Conservation (phyloP, 2,888 invertebrate genomes). For the Empis stercorea region DNA sequence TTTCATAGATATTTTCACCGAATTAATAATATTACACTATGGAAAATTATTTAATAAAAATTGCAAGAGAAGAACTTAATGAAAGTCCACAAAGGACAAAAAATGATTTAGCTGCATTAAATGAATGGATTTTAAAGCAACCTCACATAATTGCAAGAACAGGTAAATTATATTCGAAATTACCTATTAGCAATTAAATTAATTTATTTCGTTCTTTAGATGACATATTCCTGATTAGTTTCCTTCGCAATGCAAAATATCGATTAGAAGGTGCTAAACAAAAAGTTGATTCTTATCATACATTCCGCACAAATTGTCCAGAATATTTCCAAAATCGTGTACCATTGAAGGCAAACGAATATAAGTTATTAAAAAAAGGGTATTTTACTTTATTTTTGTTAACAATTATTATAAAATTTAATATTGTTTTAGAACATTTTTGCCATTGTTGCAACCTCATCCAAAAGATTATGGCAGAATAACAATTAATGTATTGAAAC, state of each 20-base stretch:
- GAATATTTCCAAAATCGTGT: constrained; percentile 38
- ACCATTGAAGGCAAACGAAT: constrained; percentile 23
- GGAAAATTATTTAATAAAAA: constrained; percentile 17
- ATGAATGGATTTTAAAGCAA: constrained; percentile 44
- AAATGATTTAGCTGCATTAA: constrained; percentile 40
- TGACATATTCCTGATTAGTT: constrained; percentile 45
- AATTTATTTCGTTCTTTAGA: not conserved
- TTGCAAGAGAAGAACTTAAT: constrained; percentile 40
- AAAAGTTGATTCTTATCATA: constrained; percentile 43
- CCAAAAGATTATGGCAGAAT: constrained; percentile 26
- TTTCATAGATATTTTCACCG: too few relatives aligned
- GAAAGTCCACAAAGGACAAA: constrained; percentile 40
- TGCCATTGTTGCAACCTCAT: constrained; percentile 32
- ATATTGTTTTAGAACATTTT: constrained; percentile 27
- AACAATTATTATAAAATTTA: too few relatives aligned
- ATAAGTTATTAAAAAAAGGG: constrained; percentile 23
- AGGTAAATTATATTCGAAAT: constrained; percentile 39
- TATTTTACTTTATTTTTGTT: constrained; percentile 14
- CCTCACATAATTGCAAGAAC: constrained; percentile 43
- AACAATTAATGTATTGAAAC: too few relatives aligned
- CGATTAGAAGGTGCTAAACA: constrained; percentile 45
- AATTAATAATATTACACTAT: too few relatives aligned
- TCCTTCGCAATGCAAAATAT: constrained; percentile 47
- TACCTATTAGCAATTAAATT: not conserved
- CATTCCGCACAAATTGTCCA: constrained; percentile 39